A percentile compares a stretch with the other conserved stretches of the same genome.
Conservation (phyloP, 2,797 vertebrate species). For the Ibycter americanus region DNA sequence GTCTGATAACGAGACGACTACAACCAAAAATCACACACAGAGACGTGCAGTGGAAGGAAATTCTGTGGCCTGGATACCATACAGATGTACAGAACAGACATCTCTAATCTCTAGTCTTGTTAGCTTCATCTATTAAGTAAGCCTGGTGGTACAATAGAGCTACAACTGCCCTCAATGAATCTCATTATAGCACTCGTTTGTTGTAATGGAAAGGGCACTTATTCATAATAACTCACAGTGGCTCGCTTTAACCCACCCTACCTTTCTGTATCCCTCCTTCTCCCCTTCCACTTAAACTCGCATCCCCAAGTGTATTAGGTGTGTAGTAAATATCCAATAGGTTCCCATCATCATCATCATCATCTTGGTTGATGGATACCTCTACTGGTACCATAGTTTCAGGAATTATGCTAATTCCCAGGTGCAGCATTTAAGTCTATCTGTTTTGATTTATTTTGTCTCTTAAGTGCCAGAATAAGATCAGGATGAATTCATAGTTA, state of each 20-base stretch:
- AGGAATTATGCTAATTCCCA: neutral
- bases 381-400: neutral
- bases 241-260: constrained; percentile 2
- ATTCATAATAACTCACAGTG: neutral
- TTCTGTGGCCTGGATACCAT: neutral
- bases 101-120: constrained; percentile 14
- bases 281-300: neutral
- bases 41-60: neutral
- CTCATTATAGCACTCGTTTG: constrained; percentile 22
- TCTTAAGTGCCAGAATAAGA: neutral
- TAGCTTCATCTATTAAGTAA: constrained; percentile 30
- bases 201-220: constrained; percentile 24
- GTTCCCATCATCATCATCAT: neutral
- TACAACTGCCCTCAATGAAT: constrained; percentile 27
- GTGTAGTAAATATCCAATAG: neutral
- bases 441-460: neutral
- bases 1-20: neutral
- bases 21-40: neutral
- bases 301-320: neutral
- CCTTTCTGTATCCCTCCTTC: neutral
- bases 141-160: constrained; percentile 18
- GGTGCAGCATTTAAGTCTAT: neutral
- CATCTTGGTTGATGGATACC: neutral
- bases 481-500: neutral
- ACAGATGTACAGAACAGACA: neutral